phyloP scores from a whole-genome alignment of 2,113 vertebrate species.

The Hipposideros armiger region DNA sequence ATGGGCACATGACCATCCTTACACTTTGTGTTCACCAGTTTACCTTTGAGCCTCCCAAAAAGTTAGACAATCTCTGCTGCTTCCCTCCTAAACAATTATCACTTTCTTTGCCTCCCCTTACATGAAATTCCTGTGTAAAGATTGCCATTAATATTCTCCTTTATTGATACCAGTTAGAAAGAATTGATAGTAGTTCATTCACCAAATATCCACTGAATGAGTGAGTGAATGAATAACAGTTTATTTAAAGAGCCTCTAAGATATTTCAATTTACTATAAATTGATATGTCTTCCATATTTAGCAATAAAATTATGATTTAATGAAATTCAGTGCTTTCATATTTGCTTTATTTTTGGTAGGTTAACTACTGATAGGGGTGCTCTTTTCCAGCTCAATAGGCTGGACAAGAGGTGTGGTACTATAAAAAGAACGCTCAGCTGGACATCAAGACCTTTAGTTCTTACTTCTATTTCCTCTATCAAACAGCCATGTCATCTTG shows the following conservation, averaged over 20 bases:
- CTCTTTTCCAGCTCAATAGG: not conserved
- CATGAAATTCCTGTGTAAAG: not conserved
- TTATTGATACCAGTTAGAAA: not conserved
- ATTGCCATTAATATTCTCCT: not conserved
- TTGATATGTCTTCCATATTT: not conserved
- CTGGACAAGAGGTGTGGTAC: not conserved
- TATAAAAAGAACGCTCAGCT: not conserved
- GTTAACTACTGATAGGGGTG: not conserved
- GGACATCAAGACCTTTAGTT: constrained; percentile 2
- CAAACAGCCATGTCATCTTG: not conserved
- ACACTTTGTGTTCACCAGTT: not conserved
- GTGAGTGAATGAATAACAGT: not conserved
- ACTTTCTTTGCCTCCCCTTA: not conserved
- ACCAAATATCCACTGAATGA: constrained; percentile 18
- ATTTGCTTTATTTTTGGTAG: not conserved
- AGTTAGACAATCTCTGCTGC: not conserved
- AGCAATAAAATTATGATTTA: not conserved
- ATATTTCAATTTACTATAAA: not conserved
- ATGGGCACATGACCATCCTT: not conserved
- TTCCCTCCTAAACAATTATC: not conserved
- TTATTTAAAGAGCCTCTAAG: not conserved
- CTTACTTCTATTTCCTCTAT: not conserved
- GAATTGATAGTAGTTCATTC: not conserved
- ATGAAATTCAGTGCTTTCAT: not conserved
- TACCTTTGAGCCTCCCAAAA: not conserved